A percentile compares a stretch with the other conserved stretches of the same genome.
Conservation (phyloP, 1,140 invertebrate genomes). For the Zaprionus inermis region DNA sequence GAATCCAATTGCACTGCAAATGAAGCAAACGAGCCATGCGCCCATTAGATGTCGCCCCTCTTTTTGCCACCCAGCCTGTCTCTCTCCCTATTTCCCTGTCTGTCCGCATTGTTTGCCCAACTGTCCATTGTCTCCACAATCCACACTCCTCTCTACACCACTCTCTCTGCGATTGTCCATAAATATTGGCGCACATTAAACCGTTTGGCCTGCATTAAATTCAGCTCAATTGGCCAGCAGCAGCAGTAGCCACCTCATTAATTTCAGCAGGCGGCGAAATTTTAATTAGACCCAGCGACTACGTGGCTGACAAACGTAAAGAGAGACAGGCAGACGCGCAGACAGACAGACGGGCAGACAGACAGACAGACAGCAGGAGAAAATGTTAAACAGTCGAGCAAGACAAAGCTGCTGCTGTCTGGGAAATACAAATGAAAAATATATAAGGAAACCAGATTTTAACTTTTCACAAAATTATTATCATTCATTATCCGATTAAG, state of each 20-base stretch:
- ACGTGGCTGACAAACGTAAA: slow-evolving; percentile 1
- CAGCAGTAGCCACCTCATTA: slow-evolving; percentile 42
- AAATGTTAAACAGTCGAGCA: background rate
- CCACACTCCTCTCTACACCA: too few species aligned
- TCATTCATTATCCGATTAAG: background rate
- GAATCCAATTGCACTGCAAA: slow-evolving; percentile 80
- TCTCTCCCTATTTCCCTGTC: background rate
- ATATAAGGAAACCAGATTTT: background rate
- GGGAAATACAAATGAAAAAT: slow-evolving; percentile 4
- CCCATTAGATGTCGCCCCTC: slow-evolving; percentile 63
- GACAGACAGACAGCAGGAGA: background rate
- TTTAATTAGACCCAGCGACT: slow-evolving; percentile 61
- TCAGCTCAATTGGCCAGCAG: slow-evolving; percentile 43
- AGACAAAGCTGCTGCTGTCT: too few species aligned
- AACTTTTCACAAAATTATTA: background rate
- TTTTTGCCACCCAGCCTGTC: background rate
- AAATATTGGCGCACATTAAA: slow-evolving; percentile 55
- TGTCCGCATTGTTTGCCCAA: slow-evolving; percentile 46
- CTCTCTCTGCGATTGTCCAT: slow-evolving; percentile 11
- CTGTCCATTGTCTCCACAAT: slow-evolving; percentile 10
- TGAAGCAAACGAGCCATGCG: slow-evolving; percentile 78
- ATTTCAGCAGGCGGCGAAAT: slow-evolving; percentile 51
- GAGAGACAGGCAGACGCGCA: slow-evolving; percentile 2
- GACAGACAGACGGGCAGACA: slow-evolving; percentile 2
- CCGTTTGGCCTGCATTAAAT: slow-evolving; percentile 42